These are phyloP conservation scores for Cyprinella venusta DNA, from an alignment of 2,797 vertebrate genomes.

Conservation along the genomic window DNA sequence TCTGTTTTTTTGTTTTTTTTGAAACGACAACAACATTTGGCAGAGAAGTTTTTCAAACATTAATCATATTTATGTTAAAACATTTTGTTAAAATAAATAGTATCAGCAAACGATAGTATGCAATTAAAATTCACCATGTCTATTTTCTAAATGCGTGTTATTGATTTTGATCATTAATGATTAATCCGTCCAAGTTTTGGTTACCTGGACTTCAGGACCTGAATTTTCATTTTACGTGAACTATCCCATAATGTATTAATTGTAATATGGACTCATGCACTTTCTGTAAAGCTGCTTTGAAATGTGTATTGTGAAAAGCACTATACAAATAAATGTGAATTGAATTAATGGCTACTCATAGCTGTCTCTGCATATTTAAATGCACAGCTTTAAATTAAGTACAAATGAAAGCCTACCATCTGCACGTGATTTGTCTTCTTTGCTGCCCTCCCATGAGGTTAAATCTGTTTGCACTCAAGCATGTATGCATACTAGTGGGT, in stretches of 20 bases:
- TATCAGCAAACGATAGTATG: too few relatives aligned
- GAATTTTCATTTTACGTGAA: neutral
- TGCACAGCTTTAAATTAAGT: neutral
- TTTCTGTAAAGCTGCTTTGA: too few relatives aligned
- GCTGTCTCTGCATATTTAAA: neutral
- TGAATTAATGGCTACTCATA: neutral
- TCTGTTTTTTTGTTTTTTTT: too few relatives aligned
- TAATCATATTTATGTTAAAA: neutral
- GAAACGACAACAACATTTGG: too few relatives aligned
- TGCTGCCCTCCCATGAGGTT: conserved; percentile 1
- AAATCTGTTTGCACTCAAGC: conserved; percentile 24
- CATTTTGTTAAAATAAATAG: neutral
- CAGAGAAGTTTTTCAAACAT: too few relatives aligned
- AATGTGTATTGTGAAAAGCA: too few relatives aligned
- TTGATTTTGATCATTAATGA: too few relatives aligned
- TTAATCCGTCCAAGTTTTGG: too few relatives aligned
- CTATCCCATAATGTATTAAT: neutral
- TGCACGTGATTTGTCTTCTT: conserved; percentile 5
- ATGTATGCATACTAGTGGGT: conserved; percentile 19
- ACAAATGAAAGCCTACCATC: neutral
- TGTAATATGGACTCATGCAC: too few relatives aligned
- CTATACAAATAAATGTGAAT: too few relatives aligned
- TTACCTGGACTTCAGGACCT: too few relatives aligned
- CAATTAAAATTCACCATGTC: neutral
- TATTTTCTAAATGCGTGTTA: neutral